Evolutionary conservation across 2,113 vertebrate species (phyloP), one percentile per base, ranked within the genome.

Genomic region (Anser cygnoides): DNA sequence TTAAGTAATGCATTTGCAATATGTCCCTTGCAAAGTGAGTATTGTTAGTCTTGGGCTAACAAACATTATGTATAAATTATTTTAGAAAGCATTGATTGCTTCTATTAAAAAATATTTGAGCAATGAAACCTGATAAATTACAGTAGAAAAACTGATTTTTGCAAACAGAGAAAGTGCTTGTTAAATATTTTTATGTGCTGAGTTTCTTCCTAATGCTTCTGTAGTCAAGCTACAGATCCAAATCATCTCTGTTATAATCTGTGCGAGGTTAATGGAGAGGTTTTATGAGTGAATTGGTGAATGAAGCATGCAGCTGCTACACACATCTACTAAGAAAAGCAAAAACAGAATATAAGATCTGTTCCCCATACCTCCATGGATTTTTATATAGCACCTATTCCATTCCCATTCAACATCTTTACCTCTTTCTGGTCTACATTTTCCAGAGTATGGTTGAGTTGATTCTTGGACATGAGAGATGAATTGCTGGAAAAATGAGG

Each of bases 371-470:
- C 10, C 15, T 78, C 18, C n/a, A 63, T 0, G 0, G 26, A 55
- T 59, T 71, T 82, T 81, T 74, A 26, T 37, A 18, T 21, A 55
- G 4, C 9, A 52, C 0, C 1, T 71, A 31, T 75, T 82, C 5
- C 4, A 2, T 84, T 50, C 35, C 21, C 12, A 2, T 87, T 84
- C 13, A 49, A 9, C 3, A 33, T 35, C 20, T 89, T 84, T 62
- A 54, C 3, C 3, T 67, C 26, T 33, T 50, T 6, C 20, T 89
- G 1, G 1, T 49, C n/a, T 31, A 37, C 2, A 8, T 71, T 81
- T 74, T 0, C 3, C 0, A 1, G n/a, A 37, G 3, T 7, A 37
- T 7, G 9, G 1, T 10, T 72, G 26, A 84, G 7, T 5, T 70
- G 11, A 35, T 70, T 50, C 55, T 59, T 62, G 65, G 5, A 33